These are phyloP conservation scores for Neosilurus hyrtlii DNA, from an alignment of 2,797 vertebrate genomes.

Conservation along the genomic window DNA sequence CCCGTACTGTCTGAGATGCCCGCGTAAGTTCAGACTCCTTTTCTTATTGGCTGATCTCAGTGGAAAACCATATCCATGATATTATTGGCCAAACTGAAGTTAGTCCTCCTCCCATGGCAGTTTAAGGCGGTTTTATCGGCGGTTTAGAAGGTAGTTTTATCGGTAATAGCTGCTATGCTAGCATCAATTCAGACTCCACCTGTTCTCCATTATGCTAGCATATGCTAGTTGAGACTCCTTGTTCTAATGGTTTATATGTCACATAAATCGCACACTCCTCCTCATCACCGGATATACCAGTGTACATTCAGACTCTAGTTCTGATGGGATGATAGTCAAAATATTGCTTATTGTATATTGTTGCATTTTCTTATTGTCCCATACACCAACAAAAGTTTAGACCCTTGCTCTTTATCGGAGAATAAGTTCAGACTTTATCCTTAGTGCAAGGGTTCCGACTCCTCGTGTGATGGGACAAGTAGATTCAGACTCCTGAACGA, in stretches of 20 bases:
- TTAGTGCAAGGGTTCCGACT: not conserved
- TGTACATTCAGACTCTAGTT: not conserved
- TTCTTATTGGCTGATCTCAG: not conserved
- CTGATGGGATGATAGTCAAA: not conserved
- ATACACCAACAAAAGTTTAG: not conserved
- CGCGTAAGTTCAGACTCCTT: constrained; percentile 18
- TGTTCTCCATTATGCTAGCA: not conserved
- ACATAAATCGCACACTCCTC: not conserved
- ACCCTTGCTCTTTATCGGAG: not conserved
- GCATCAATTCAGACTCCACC: not conserved
- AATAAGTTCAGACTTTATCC: not conserved
- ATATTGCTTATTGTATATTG: not conserved
- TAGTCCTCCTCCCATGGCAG: not conserved
- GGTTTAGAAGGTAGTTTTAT: not conserved
- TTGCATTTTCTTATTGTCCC: not conserved
- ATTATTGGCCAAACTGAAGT: not conserved
- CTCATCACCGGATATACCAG: not conserved
- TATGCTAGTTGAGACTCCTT: not conserved
- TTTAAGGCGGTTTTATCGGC: not conserved
- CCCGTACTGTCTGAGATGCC: constrained; percentile 60
- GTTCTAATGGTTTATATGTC: not conserved
- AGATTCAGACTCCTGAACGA: not conserved
- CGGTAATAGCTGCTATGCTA: not conserved
- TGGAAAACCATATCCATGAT: too few relatives aligned
- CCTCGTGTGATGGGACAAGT: not conserved